Base-by-base conservation (phyloP, 2,888 invertebrate species). In the Campoplex capitator region DNA sequence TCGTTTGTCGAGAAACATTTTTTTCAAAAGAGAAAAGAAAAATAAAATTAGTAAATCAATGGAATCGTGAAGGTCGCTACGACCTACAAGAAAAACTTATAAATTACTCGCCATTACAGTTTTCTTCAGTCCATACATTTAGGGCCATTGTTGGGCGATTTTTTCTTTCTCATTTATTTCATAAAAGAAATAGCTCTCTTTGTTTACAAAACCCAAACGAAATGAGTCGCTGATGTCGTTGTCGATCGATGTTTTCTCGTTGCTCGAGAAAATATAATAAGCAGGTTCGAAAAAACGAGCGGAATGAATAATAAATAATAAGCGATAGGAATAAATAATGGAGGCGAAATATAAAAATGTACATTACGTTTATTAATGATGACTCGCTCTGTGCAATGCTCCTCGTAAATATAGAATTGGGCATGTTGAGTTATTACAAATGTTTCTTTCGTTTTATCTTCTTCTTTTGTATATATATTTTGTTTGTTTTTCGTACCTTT, bases 321-420 rank as follows among this genome's bases (percentile, higher is more conserved):
- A 75, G 42, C 28, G 28, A 51, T 42, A 32, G 77, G 48, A 54
- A 67, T 68, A 73, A 86, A 54, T 65, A 78, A 45, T 54, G n/a
- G 35, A 35, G 78, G 23, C 62, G 58, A 56, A 51, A 45, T 84
- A 88, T 88, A 92, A 93, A 94, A 94, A 94, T 93, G 92, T 93
- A 93, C 93, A 93, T 93, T 93, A 93, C 92, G 92, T 93, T 93
- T 92, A 93, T 93, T 92, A 91, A 93, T 92, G 88, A 88, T 87
- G 88, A 88, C 87, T 88, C 83, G 89, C 84, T 88, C 85, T 87
- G 88, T 81, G 85, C 88, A 83, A 87, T 80, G 77, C 75, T 87
- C 85, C 81, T 83, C 83, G 76, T 87, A 76, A 88, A 88, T 87
- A 87, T 88, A 85, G 81, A 88, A 87, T 86, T 83, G 89, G 88